Evolutionary conservation across 2,113 vertebrate species (phyloP), one percentile per base, ranked within the genome.

Genomic region (Grallaria varia): DNA sequence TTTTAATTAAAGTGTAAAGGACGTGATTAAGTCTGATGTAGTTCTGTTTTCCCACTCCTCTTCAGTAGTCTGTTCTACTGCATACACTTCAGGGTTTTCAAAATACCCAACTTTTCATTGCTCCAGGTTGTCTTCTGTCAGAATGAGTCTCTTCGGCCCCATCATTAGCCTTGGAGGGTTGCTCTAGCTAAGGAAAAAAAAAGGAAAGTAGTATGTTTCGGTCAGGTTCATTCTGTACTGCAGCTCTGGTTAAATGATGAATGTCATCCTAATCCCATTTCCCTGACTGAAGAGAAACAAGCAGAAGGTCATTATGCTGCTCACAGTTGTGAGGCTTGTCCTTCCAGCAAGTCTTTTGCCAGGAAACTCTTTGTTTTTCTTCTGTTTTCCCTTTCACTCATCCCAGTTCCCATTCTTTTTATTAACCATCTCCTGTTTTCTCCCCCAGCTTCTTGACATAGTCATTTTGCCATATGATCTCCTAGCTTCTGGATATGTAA

Each of bases 1-100:
- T 49, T 95, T 84, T 90, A 85, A 85, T 66, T 90, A 73, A 89
- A 89, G 35, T 80, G 23, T 83, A 71, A 95, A 72, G 63, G 56
- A 89, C 23, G 8, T 80, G 58, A 53, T 80, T 93, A 89, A 90
- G 63, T 91, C 71, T 71, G 66, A 60, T 77, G 68, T 64, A 9
- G 21, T 72, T 89, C 53, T 90, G 0, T 92, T 92, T 93, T 95
- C 73, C 68, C 24, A 40, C 56, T 64, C 7, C 33, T 84, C 52
- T 92, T 56, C 24, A 58, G 35, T 35, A 77, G 35, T 63, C 31
- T 24, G 1, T 86, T 84, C 33, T 74, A 25, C 62, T 78, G 74
- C 37, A 27, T 59, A 47, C 3, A 20, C 47, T 87, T 87, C 1
- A 64, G 37, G 37, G 42, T 45, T 95, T 91, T 91, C 64, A 45